These are phyloP conservation scores for Prunella himalayana DNA, from an alignment of 2,113 vertebrate species.

Conservation along the genomic window DNA sequence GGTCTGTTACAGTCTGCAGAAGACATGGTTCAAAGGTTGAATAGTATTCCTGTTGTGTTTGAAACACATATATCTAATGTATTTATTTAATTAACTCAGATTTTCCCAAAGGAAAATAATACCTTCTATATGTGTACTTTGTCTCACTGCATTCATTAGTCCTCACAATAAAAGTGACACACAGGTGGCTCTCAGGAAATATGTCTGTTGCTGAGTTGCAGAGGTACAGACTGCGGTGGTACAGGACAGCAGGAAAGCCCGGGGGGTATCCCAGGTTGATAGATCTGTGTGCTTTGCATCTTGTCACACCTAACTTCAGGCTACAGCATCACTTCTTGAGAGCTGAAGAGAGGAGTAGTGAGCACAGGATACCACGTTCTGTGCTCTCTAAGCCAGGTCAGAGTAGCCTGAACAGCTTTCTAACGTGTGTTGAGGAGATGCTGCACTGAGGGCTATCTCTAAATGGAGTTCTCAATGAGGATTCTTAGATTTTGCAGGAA, in stretches of 20 bases:
- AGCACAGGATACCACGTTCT: rapidly evolving
- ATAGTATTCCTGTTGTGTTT: background rate
- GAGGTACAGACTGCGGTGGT: background rate
- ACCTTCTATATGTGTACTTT: background rate
- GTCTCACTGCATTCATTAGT: background rate
- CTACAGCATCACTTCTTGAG: background rate
- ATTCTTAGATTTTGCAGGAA: background rate
- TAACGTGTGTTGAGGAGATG: background rate
- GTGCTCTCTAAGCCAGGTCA: background rate
- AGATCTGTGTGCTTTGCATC: background rate
- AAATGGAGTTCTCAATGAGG: background rate
- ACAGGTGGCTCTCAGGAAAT: background rate
- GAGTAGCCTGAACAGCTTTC: background rate
- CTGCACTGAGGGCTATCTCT: background rate
- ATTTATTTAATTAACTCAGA: background rate
- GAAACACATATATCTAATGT: background rate
- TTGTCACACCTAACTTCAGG: background rate
- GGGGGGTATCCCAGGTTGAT: background rate
- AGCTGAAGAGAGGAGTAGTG: background rate
- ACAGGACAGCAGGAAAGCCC: background rate
- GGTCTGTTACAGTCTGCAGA: background rate
- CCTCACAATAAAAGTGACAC: background rate
- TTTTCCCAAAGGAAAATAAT: background rate
- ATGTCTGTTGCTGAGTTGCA: background rate
- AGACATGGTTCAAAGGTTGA: background rate